Base-by-base conservation (phyloP, 2,797 vertebrate species). In the Phoxinus dragarum region DNA sequence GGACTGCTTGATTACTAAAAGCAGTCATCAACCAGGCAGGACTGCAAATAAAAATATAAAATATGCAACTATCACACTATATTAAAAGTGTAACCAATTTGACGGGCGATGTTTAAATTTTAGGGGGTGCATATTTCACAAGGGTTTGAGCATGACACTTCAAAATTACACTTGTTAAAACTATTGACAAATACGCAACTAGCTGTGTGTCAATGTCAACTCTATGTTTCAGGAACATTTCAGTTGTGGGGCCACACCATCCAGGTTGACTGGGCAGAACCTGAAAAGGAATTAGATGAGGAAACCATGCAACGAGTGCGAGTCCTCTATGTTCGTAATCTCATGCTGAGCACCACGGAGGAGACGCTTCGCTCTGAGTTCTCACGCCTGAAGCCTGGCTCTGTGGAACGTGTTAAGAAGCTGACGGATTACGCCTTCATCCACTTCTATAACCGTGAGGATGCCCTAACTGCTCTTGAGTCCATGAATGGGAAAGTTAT, bases 181-280 rank as follows among this genome's bases (percentile, higher is more conserved):
- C n/a, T 40, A 38, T 69, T 71, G 11, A 85, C 38, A 21, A 78
- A 21, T 31, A 77, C 27, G 1, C 49, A n/a, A 54, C 9, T 78
- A 52, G 34, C 49, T 54, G 5, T 79, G 11, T 61, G 11, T 54
- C 68, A 81, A 6, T 40, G 11, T 79, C 27, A 44, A 74, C 82
- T 75, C 85, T 12, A 49, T 71, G 56, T 66, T 88, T n/a, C 91
- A 99, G 97, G 96, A 88, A 96, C 95, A 0, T 97, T 97, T 87
- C 96, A 97, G 81, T 93, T 98, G 76, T 99, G 97, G 98, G 97
- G 97, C 52, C 95, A 97, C 38, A 93, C 95, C 81, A 96, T 99
- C 91, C 96, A 97, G 89, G 98, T 99, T 86, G 95, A 98, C 93
- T 99, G 98, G 98, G 98, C 98, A 47, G 95, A 98, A 88, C 97